Conservation (phyloP, 53 echinoderm and acorn worm genomes). For the Crossaster papposus region DNA sequence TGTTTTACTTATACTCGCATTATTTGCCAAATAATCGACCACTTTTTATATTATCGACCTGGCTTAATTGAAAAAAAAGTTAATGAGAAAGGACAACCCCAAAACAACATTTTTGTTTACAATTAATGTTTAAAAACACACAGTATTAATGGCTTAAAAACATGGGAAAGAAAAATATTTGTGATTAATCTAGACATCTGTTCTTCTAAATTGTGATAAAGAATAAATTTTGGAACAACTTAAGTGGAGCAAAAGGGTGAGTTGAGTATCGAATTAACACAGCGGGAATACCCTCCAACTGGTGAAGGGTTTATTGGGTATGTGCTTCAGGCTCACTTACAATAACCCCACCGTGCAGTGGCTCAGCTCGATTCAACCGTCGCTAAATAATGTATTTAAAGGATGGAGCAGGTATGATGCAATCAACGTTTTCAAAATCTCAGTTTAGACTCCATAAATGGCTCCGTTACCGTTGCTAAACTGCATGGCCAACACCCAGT, state of each 20-base stretch:
- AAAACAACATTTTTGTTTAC: neutral
- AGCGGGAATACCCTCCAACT: neutral
- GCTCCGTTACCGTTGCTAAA: no score
- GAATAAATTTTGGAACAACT: neutral
- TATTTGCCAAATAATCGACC: no score
- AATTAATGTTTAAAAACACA: no score
- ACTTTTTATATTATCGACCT: no score
- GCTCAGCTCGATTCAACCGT: conserved; percentile 4
- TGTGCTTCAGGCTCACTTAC: conserved; percentile 49
- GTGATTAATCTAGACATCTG: neutral
- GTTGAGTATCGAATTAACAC: conserved; percentile 31
- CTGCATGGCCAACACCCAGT: no score
- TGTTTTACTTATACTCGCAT: no score
- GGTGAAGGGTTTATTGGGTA: neutral
- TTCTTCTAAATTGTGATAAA: neutral
- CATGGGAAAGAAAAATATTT: neutral
- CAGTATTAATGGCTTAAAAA: neutral
- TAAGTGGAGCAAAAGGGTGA: neutral
- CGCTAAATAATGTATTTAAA: neutral
- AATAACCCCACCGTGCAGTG: conserved; percentile 4
- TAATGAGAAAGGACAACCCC: no score
- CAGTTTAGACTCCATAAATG: no score
- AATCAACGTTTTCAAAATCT: no score
- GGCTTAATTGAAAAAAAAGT: no score
- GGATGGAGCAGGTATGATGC: neutral